Evolutionary conservation across 2,888 invertebrate species (phyloP).

Genomic region (Drosophila emarginata): DNA sequence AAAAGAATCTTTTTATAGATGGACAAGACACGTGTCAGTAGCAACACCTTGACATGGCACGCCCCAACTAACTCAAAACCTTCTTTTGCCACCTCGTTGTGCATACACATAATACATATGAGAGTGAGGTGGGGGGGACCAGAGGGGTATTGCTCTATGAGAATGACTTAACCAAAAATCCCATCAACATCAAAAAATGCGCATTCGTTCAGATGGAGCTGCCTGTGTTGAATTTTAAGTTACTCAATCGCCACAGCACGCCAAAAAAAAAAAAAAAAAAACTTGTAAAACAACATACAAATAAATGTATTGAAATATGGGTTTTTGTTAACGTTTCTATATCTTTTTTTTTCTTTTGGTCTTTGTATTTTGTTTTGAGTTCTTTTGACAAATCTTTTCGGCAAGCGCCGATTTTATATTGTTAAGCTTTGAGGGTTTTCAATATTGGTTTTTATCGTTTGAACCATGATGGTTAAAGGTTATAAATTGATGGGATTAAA

Average conservation of each 20-base stretch:
- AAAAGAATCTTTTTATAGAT: constrained; percentile 15
- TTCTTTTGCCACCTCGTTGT: not conserved
- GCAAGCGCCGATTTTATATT: constrained; percentile 26
- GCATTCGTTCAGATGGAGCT: constrained; percentile 46
- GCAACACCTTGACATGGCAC: constrained; percentile 48
- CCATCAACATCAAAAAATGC: constrained; percentile 70
- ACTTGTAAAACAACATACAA: constrained; percentile 18
- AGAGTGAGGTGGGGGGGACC: not conserved
- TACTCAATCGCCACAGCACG: not conserved
- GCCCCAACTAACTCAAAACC: constrained; percentile 15
- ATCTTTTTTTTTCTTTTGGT: constrained; percentile 22
- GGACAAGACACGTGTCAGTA: constrained; percentile 31
- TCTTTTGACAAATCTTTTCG: constrained; percentile 57
- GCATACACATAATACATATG: not conserved
- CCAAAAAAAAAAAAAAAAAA: not conserved
- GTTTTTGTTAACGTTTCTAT: constrained; percentile 12
- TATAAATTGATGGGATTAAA: constrained; percentile 13
- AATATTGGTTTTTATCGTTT: constrained; percentile 17
- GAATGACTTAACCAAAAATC: constrained; percentile 71
- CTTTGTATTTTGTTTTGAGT: not conserved
- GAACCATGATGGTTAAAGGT: constrained; percentile 27
- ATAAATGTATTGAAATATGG: constrained; percentile 33
- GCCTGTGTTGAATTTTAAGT: constrained; percentile 65
- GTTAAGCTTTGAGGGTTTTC: not conserved
- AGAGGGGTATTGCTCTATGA: not conserved